Evolutionary conservation across 2,888 invertebrate species (phyloP).

Genomic region (Rhodophaea formosa): DNA sequence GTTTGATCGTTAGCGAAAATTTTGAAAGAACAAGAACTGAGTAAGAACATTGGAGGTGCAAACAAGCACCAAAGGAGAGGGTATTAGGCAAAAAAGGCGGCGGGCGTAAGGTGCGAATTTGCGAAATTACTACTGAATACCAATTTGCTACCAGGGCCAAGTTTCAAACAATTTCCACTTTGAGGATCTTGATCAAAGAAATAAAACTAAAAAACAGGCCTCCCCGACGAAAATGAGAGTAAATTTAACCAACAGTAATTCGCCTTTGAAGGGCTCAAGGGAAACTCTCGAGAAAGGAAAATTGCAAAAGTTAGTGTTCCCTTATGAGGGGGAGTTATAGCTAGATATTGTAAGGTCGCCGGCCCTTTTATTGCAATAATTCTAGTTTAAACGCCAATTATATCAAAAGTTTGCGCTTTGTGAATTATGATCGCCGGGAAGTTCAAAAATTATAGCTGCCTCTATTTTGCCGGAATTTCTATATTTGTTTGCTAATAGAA

Average conservation of each 20-base stretch:
- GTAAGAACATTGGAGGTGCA: neutral
- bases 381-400: constrained; percentile 30
- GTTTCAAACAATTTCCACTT: constrained; percentile 76
- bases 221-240: constrained; percentile 67
- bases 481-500: constrained; percentile 13
- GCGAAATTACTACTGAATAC: constrained; percentile 70
- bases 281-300: constrained; percentile 65
- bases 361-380: constrained; percentile 27
- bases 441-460: constrained; percentile 34
- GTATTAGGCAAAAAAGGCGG: constrained; percentile 25
- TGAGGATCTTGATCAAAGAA: constrained; percentile 76
- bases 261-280: constrained; percentile 70
- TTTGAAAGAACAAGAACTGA: neutral
- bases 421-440: constrained; percentile 37
- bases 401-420: constrained; percentile 28
- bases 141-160: constrained; percentile 62
- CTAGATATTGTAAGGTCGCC: constrained; percentile 51
- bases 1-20: neutral
- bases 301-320: constrained; percentile 76
- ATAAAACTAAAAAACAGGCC: constrained; percentile 76
- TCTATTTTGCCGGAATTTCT: constrained; percentile 14
- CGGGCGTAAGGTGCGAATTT: constrained; percentile 63
- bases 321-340: constrained; percentile 68
- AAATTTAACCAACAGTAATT: constrained; percentile 79
- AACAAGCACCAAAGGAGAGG: constrained; percentile 10